phyloP scores from a whole-genome alignment of 2,113 vertebrate species.

The Lepisosteus osseus region DNA sequence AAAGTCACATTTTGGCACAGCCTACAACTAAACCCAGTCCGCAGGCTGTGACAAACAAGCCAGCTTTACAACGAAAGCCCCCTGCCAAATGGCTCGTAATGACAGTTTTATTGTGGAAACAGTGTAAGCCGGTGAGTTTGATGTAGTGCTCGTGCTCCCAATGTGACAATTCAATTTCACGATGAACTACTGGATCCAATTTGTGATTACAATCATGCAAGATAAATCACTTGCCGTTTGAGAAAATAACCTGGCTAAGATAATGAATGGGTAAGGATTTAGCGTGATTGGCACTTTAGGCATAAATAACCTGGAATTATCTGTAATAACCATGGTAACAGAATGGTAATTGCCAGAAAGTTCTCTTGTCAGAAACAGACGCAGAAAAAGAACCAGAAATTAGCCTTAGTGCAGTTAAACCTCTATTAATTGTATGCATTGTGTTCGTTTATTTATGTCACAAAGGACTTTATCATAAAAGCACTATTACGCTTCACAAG shows the following conservation, averaged over 20 bases:
- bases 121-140: neutral
- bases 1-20: no score
- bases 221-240: slow-evolving; percentile 44
- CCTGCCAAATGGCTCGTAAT: slow-evolving; percentile 1
- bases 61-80: neutral
- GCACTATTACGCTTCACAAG: slow-evolving; percentile 21
- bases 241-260: slow-evolving; percentile 54
- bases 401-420: slow-evolving; percentile 37
- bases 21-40: neutral
- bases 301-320: slow-evolving; percentile 70
- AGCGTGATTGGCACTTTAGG: slow-evolving; percentile 57
- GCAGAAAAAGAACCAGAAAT: slow-evolving; percentile 32
- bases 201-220: slow-evolving; percentile 48
- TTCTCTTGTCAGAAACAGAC: slow-evolving; percentile 43
- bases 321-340: slow-evolving; percentile 65
- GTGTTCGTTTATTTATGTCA: slow-evolving; percentile 43
- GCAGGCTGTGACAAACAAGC: neutral
- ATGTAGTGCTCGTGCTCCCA: neutral
- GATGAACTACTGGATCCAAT: slow-evolving; percentile 27
- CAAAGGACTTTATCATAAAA: slow-evolving; percentile 27
- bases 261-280: slow-evolving; percentile 60
- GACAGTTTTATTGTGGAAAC: neutral
- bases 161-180: slow-evolving; percentile 14
- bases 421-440: slow-evolving; percentile 50
- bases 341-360: slow-evolving; percentile 57